Base-by-base conservation (phyloP, 2,113 vertebrate genomes). In the Melanerpes formicivorus region DNA sequence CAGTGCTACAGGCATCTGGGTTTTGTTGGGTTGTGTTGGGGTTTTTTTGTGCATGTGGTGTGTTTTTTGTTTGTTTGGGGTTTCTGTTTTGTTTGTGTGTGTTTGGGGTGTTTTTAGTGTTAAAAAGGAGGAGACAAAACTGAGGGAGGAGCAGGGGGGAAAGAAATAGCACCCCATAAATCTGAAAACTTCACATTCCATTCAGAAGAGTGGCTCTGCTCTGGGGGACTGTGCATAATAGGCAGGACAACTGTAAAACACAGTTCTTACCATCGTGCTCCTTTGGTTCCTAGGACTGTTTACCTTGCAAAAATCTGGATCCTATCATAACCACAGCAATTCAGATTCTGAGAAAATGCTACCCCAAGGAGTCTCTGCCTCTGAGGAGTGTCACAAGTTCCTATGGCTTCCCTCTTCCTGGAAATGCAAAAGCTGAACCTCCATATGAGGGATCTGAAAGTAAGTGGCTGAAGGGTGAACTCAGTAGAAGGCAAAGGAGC, bases 261-360 rank as follows among this genome's bases (percentile, higher is more conserved):
- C 10, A 32, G 10, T n/a, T 72, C 9, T 80, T 42, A 72, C 59
- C 48, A 4, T 21, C 44, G 6, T 42, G 89, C 21, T 93, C 44
- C 30, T 70, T 64, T 94, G n/a, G 10, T 86, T 62, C 62, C 29
- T 94, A 99, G 99, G 97, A 94, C 48, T 98, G 96, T 84, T 88
- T 98, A 62, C 88, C 92, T 32, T 97, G 81, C 70, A 97, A 95
- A 87, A 95, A 50, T 50, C 48, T 97, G 67, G 98, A 98, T 87
- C 95, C 97, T 11, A 69, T 99, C 32, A 70, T 97, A 79, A 98
- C 96, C 23, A 87, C 93, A 1, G 96, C 81, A 0, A 93, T 98
- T 60, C 98, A 99, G 90, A 97, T 99, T 88, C 98, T 99, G 95
- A 98, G 99, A 70, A 99, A 98, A 40, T 99, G 98, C 72, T 97